A percentile compares a stretch with the other conserved stretches of the same genome.
Conservation (phyloP, 2,113 vertebrate genomes). For the Gymnocephalus cernua region DNA sequence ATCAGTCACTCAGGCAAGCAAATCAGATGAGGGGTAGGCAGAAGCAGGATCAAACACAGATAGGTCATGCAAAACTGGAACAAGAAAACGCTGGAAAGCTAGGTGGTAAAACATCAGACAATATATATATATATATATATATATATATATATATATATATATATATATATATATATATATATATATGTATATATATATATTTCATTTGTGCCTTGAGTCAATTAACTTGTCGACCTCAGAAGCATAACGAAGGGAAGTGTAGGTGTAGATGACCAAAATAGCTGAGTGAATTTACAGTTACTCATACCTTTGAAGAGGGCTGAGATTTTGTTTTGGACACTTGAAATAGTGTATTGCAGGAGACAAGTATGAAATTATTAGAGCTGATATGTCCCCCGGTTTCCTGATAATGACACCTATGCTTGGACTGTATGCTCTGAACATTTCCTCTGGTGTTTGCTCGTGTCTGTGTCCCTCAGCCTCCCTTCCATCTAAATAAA, state of each 20-base stretch:
- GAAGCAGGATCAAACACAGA: neutral
- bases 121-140: neutral
- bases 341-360: neutral
- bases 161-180: neutral
- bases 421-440: neutral
- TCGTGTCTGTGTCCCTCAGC: neutral
- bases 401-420: conserved; percentile 12
- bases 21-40: neutral
- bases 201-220: conserved; percentile 14
- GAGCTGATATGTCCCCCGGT: neutral
- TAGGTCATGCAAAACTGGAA: neutral
- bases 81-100: neutral
- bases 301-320: neutral
- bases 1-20: neutral
- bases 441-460: conserved; percentile 7
- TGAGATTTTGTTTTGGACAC: neutral
- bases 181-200: neutral
- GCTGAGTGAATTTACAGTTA: neutral
- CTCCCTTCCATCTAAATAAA: conserved; percentile 45
- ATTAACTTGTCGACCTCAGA: conserved; percentile 25
- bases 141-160: neutral
- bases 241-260: neutral
- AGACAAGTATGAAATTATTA: neutral
- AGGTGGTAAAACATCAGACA: neutral
- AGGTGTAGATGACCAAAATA: neutral